phyloP scores from a whole-genome alignment of 2,113 vertebrate species.

The Bujurquina vittata region DNA sequence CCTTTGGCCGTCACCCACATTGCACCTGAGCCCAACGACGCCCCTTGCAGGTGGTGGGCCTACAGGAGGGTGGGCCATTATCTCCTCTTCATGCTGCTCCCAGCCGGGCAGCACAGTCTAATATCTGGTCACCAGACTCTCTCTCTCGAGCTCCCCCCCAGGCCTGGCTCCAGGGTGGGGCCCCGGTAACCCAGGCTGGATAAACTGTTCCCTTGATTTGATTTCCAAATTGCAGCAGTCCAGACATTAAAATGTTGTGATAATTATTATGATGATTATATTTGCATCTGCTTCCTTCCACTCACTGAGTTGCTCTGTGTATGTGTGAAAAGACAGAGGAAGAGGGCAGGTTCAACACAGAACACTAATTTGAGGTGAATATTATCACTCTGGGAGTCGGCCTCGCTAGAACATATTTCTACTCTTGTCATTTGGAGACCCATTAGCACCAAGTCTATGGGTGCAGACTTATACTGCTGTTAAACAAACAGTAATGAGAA shows the following conservation, averaged over 20 bases:
- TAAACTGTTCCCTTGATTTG: too few relatives aligned
- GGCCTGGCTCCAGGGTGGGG: too few relatives aligned
- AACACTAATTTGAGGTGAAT: background rate
- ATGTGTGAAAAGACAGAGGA: background rate
- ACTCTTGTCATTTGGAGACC: constrained; percentile 7
- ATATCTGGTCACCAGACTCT: too few relatives aligned
- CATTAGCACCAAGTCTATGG: background rate
- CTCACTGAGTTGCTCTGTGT: background rate
- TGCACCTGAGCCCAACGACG: too few relatives aligned
- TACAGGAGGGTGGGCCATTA: too few relatives aligned
- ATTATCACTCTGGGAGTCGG: background rate
- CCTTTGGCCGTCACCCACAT: too few relatives aligned
- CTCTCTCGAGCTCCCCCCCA: too few relatives aligned
- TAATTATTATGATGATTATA: background rate
- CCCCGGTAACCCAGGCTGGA: too few relatives aligned
- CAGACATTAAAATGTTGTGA: background rate
- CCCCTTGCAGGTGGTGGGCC: too few relatives aligned
- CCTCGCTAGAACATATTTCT: constrained; percentile 20
- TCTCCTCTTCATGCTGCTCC: too few relatives aligned
- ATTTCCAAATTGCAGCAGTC: background rate
- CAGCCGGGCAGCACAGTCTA: too few relatives aligned
- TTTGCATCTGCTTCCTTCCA: background rate
- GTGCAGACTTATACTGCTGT: background rate
- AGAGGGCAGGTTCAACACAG: background rate
- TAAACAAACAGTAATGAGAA: background rate